Evolutionary conservation across 2,797 vertebrate genomes (phyloP).

Genomic region (Danio albolineatus): DNA sequence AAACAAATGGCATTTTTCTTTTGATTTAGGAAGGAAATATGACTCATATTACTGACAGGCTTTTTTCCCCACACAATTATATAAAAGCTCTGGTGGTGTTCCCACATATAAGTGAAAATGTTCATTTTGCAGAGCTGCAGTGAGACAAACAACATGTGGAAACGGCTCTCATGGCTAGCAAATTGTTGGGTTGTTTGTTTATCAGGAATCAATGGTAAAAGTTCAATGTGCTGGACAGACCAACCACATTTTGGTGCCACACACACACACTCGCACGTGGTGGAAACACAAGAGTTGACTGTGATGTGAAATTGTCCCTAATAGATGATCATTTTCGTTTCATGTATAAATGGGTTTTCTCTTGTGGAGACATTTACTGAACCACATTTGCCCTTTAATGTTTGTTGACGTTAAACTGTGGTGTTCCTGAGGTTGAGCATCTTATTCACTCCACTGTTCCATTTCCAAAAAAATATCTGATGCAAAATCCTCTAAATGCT

Average conservation of each 20-base stretch:
- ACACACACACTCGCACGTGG: constrained; percentile 41
- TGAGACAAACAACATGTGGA: constrained; percentile 22
- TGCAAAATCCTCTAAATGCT: no score
- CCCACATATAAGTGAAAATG: neutral
- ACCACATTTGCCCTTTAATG: no score
- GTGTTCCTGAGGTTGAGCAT: neutral
- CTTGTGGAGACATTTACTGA: neutral
- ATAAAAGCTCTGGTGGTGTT: neutral
- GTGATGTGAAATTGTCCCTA: constrained; percentile 17
- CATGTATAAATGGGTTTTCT: neutral
- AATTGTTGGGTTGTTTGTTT: constrained; percentile 36
- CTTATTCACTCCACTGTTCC: neutral
- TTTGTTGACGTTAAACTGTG: neutral
- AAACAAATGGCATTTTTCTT: neutral
- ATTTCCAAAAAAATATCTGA: neutral
- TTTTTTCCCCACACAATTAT: neutral
- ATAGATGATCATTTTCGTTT: constrained; percentile 8
- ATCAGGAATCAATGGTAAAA: constrained; percentile 30
- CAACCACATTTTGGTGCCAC: constrained; percentile 63
- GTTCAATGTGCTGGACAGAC: constrained; percentile 33
- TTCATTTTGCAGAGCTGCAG: neutral
- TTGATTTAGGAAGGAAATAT: neutral
- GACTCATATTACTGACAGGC: neutral
- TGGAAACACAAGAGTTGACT: constrained; percentile 5
- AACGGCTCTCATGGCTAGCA: neutral